phyloP scores from a whole-genome alignment of 2,113 vertebrate species.

The Pseudorhombus dupliciocellatus region DNA sequence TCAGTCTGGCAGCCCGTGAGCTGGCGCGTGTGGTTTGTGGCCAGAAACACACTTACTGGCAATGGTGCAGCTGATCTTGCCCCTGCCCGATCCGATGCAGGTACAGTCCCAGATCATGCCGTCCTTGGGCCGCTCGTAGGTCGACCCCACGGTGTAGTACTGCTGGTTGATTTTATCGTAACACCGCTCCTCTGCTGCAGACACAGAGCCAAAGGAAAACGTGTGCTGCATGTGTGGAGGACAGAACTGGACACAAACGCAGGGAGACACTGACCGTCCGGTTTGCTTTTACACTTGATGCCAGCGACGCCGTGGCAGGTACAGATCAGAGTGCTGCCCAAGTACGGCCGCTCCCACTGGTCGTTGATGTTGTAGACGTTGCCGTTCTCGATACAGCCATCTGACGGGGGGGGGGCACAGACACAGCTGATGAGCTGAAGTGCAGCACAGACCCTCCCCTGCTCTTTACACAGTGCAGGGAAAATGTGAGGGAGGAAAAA shows the following conservation, averaged over 20 bases:
- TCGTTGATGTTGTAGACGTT: slow-evolving; percentile 86
- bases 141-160: slow-evolving; percentile 90
- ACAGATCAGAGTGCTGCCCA: slow-evolving; percentile 90
- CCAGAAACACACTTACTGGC: slow-evolving; percentile 75
- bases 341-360: slow-evolving; percentile 93
- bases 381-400: slow-evolving; percentile 89
- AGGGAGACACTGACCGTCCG: slow-evolving; percentile 85
- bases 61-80: slow-evolving; percentile 77
- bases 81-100: slow-evolving; percentile 92
- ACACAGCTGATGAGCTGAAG: neutral
- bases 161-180: slow-evolving; percentile 91
- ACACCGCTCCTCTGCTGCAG: slow-evolving; percentile 89
- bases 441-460: slow-evolving; percentile 14
- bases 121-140: slow-evolving; percentile 95
- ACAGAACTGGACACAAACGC: neutral
- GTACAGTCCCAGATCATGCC: slow-evolving; percentile 99
- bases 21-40: slow-evolving; percentile 38
- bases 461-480: slow-evolving; percentile 7
- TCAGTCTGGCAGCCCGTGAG: slow-evolving; percentile 17
- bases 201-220: slow-evolving; percentile 2
- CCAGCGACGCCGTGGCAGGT: slow-evolving; percentile 92
- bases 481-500: slow-evolving; percentile 32
- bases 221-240: neutral
- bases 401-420: slow-evolving; percentile 62
- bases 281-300: slow-evolving; percentile 95